These are phyloP conservation scores for Peromyscus leucopus DNA, from an alignment of 2,113 vertebrate species.

Conservation along the genomic window DNA sequence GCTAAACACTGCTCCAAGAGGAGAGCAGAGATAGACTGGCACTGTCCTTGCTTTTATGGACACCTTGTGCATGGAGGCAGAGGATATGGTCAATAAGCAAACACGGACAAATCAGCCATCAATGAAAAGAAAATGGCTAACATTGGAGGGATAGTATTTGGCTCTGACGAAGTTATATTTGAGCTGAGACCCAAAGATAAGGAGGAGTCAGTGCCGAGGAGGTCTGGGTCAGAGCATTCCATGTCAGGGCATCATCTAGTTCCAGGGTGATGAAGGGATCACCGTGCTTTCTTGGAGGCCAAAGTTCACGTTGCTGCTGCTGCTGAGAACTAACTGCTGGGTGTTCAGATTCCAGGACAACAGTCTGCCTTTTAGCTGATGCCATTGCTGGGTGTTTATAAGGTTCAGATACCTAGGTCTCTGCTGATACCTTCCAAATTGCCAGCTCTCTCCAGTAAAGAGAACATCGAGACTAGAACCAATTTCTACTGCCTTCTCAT, in stretches of 20 bases:
- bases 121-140: not conserved
- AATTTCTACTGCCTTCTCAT: not conserved
- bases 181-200: not conserved
- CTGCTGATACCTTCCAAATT: not conserved
- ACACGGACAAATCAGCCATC: not conserved
- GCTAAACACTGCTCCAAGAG: not conserved
- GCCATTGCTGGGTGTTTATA: not conserved
- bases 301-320: not conserved
- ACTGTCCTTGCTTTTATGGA: not conserved
- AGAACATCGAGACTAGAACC: not conserved
- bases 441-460: not conserved
- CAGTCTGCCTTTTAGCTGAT: not conserved
- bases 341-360: not conserved
- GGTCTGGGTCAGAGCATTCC: not conserved
- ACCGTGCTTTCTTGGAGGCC: not conserved
- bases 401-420: not conserved
- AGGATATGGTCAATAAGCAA: not conserved
- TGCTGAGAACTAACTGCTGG: not conserved
- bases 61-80: not conserved
- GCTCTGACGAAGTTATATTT: not conserved
- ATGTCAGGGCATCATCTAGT: not conserved
- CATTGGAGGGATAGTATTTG: accelerated
- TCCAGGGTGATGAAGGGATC: not conserved
- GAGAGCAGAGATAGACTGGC: not conserved
- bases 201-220: not conserved